Base-by-base conservation (phyloP, 1,140 invertebrate species). In the Drosophila repleta region DNA sequence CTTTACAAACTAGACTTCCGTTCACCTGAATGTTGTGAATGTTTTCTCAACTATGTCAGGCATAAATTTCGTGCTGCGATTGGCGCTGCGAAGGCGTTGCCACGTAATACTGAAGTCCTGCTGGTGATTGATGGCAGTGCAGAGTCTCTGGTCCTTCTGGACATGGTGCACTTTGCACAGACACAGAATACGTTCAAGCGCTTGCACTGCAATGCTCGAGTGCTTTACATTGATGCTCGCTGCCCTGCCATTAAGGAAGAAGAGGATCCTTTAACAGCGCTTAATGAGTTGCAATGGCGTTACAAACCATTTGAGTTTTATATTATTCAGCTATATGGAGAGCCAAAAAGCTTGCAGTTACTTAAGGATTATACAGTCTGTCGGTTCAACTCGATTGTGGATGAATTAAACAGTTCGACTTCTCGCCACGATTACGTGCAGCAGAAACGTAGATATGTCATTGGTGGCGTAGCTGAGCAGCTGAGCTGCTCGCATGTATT, bases 401-500 rank as follows among this genome's bases (percentile, higher is more conserved):
- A 45, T 0, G 39, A 76, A 15, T 21, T 89, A 24, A 76, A 61
- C 6, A 83, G 52, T 10, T 52, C 84, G 8, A 90, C 89, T 32
- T 61, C 71, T 1, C 79, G 75, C 0, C 88, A 91, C 51, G 91
- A 92, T 41, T 90, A 80, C 45, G 13, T 79, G 1, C 71, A 76
- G 26, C 76, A 82, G 29, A 55, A 76, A 17, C 79, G 75, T 2
- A 90, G 79, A 5, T 55, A 62, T 37, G 53, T 81, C 0, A 46
- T 91, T 43, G 72, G 69, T 1, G 45, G 53, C 0, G 75, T 78
- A 8, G 89, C 94, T 13, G 69, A 84, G 48, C 32, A 91, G 20
- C 64, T 93, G 15, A 74, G 92, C 7, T 93, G 93, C 71, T 88
- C 74, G 2, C 94, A 93, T 87, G 91, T 94, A 0, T 94, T 95